Evolutionary conservation across 2,888 invertebrate species (phyloP), one percentile per base, ranked within the genome.

Genomic region (Psococerastis gibbosa): DNA sequence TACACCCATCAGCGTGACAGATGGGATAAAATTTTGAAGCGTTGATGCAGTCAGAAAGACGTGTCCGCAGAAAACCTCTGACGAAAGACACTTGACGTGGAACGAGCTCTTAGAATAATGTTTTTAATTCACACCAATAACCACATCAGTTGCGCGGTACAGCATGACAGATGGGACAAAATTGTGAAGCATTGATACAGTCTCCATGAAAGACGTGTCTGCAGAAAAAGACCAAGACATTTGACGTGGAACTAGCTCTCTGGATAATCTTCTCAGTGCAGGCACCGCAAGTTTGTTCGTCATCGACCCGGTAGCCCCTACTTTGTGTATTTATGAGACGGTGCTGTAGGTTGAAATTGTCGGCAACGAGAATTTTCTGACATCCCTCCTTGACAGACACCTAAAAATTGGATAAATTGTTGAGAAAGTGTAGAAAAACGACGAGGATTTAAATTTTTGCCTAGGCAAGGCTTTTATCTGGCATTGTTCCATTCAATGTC

Each of bases 301-400:
- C 69, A 54, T 68, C 65, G 22, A 74, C 73, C 31, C 71, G 71
- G 48, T 85, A 73, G 2, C 87, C 92, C 53, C 73, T 73, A 56
- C 78, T 78, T 56, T 88, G 89, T 22, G 73, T 70, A 18, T 69
- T 64, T 1, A 89, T 78, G 34, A 88, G 63, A 57, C 81, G 81
- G 52, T 84, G 76, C 56, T 91, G 81, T 35, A 89, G 64, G 56
- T 82, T 78, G 54, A 87, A 89, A 60, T 89, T 89, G 64, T 94
- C 92, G 2, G 77, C 73, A 2, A 87, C 72, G n/a, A 94, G 71
- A 48, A 94, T 88, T 56, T 83, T 78, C 55, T 85, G 81, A 60
- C 87, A 89, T 1, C 87, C 87, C 60, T 88, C 83, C 60, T 89
- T 81, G 17, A 91, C 77, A 2, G 88, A 83, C 22, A 88, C 77